phyloP scores from a whole-genome alignment of 30 jellyfish, hydroid and myxozoan genomes.

The Chrysaora quinquecirrha region DNA sequence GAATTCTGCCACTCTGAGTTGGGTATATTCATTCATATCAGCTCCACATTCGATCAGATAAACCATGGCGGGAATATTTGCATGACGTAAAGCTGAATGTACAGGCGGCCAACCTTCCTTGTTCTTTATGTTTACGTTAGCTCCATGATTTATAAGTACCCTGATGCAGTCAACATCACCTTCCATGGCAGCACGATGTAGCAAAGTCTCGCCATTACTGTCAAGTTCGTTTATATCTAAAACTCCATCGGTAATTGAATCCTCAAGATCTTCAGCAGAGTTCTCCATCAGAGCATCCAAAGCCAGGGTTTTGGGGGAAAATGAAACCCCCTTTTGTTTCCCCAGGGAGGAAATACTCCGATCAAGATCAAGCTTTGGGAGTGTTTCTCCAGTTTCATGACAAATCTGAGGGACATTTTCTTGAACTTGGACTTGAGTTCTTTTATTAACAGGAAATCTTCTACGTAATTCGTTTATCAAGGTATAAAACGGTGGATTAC shows the following conservation, averaged over 20 bases:
- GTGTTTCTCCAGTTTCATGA: slow-evolving; percentile 76
- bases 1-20: slow-evolving; percentile 49
- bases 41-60: slow-evolving; percentile 72
- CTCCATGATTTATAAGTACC: slow-evolving; percentile 61
- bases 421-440: background rate
- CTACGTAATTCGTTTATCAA: slow-evolving; percentile 52
- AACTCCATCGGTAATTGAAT: slow-evolving; percentile 5
- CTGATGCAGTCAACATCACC: slow-evolving; percentile 67
- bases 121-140: slow-evolving; percentile 39
- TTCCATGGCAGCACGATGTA: slow-evolving; percentile 70
- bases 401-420: slow-evolving; percentile 47
- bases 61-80: slow-evolving; percentile 56
- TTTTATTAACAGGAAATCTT: slow-evolving; percentile 43
- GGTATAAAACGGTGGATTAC: background rate
- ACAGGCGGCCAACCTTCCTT: slow-evolving; percentile 78
- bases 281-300: slow-evolving; percentile 50
- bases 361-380: slow-evolving; percentile 21
- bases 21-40: slow-evolving; percentile 60
- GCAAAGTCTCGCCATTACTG: slow-evolving; percentile 57
- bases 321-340: slow-evolving; percentile 62
- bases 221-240: slow-evolving; percentile 37
- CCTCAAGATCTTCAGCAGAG: slow-evolving; percentile 44
- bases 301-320: slow-evolving; percentile 71
- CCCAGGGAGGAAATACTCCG: slow-evolving; percentile 2
- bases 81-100: slow-evolving; percentile 49